phyloP scores from a whole-genome alignment of 2,113 vertebrate species.

The Phocoena phocoena region DNA sequence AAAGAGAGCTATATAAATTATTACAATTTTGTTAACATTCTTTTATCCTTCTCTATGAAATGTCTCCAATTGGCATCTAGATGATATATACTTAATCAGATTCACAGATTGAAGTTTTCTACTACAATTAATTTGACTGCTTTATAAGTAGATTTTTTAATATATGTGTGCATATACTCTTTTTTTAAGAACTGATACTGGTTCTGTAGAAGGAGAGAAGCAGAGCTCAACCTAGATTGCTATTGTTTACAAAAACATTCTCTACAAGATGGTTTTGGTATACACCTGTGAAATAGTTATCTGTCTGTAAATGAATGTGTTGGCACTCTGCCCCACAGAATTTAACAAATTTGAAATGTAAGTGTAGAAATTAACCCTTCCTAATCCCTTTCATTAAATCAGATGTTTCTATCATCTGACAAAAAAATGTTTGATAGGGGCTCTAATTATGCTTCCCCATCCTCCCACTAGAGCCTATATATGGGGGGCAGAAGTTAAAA shows the following conservation, averaged over 20 bases:
- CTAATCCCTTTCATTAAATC: slow-evolving; percentile 19
- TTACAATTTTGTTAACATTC: not conserved
- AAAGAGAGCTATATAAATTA: not conserved
- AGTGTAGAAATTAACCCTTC: not conserved
- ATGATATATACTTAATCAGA: not conserved
- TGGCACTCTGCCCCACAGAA: not conserved
- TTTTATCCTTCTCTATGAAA: not conserved
- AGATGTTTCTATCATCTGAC: not conserved
- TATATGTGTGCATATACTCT: not conserved
- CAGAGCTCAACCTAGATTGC: not conserved
- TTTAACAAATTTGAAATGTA: not conserved
- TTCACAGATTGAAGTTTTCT: not conserved
- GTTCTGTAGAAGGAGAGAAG: not conserved
- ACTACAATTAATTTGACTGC: not conserved
- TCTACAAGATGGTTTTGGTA: not conserved
- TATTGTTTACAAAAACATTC: slow-evolving; percentile 19
- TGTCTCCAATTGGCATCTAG: not conserved
- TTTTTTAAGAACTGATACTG: not conserved
- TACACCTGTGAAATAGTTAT: slow-evolving; percentile 18
- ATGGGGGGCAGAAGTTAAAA: not conserved
- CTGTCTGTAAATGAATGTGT: not conserved
- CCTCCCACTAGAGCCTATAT: not conserved
- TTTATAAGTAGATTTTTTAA: not conserved
- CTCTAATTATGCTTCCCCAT: not conserved
- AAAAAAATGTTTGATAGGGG: not conserved